These are phyloP conservation scores for Geococcyx californianus DNA, from an alignment of 2,113 vertebrate species.

Conservation along the genomic window DNA sequence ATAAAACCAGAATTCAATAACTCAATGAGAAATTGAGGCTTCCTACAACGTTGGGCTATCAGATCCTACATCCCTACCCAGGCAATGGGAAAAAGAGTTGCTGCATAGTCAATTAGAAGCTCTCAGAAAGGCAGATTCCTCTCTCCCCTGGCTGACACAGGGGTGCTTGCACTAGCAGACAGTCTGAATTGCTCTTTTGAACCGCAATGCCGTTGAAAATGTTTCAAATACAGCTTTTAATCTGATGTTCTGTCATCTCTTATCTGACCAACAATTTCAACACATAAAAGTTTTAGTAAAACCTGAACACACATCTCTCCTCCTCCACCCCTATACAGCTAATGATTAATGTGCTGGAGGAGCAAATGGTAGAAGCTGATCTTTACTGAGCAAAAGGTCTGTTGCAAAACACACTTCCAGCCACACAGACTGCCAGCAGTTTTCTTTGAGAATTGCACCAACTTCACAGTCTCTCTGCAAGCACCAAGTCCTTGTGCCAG, in stretches of 20 bases:
- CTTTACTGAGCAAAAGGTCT: neutral
- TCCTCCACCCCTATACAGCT: neutral
- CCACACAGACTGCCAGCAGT: neutral
- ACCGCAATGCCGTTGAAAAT: neutral
- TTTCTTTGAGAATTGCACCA: neutral
- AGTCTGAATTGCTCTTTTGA: neutral
- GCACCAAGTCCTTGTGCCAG: neutral
- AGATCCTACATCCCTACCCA: neutral
- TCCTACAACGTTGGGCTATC: neutral
- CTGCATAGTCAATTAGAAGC: neutral
- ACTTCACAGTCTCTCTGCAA: neutral
- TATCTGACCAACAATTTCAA: neutral
- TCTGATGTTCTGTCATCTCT: neutral
- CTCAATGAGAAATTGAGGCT: neutral
- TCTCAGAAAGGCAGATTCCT: neutral
- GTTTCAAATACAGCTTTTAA: neutral
- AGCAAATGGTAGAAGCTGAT: neutral
- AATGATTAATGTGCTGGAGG: neutral
- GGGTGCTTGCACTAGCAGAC: neutral
- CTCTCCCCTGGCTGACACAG: neutral
- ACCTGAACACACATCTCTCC: neutral
- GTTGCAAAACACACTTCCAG: neutral
- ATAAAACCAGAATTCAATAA: neutral
- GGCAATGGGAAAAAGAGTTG: neutral
- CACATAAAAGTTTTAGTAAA: neutral